Evolutionary conservation across 2,113 vertebrate species (phyloP), one percentile per base, ranked within the genome.

Genomic region (Leptosomus discolor): DNA sequence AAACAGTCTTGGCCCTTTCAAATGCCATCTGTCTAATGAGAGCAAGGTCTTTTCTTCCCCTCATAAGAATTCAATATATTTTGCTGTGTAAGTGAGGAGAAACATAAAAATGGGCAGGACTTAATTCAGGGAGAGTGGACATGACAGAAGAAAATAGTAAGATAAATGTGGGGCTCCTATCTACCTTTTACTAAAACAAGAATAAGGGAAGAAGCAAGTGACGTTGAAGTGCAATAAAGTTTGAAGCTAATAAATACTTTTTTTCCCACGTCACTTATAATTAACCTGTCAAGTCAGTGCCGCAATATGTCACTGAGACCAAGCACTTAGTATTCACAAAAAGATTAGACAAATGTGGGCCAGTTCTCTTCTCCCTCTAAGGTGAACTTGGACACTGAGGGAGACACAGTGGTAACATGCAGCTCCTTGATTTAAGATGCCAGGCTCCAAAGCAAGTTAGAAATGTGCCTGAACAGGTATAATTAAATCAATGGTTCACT

Each of bases 21-120:
- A 90, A 94, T 90, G 45, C 80, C 70, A 91, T 87, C 69, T 84
- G 73, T 78, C 57, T 93, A 91, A 95, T 88, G 77, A 94, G 84
- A 82, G 77, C 89, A 91, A 90, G 69, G 48, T 75, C 61, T 87
- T 91, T 86, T 71, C 58, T 75, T 88, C 53, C 34, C 65, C 51
- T 57, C 48, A 29, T 60, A 85, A 90, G 39, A 82, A 94, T 87
- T 68, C 73, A 79, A 56, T 78, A 21, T 43, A 71, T 71, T 90
- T 91, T 91, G 68, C 79, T 95, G 80, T 73, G 34, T 56, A 84
- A 86, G 30, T 60, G 30, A 88, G 51, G 11, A 87, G 36, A 95
- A 94, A 85, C 74, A 70, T 10, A 90, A 83, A 89, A 96, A 85
- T n/a, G 22, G 53, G 51, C 60, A 82, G 73, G 32, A 75, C 17